Evolutionary conservation across 2,888 invertebrate species (phyloP).

Genomic region (Pasiphila rectangulata): DNA sequence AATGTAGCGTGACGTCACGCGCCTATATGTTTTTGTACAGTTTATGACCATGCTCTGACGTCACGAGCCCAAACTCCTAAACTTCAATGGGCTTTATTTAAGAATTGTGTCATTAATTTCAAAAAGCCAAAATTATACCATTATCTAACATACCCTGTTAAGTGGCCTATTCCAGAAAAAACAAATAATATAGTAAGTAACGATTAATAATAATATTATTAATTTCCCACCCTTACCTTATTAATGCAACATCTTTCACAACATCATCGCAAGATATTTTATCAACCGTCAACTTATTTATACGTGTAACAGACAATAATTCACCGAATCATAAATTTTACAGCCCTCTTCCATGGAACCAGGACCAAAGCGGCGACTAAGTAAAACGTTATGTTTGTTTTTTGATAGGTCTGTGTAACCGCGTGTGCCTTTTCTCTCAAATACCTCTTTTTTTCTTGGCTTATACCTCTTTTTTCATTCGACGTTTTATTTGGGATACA

Average conservation of each 20-base stretch:
- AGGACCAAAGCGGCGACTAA: slow-evolving; percentile 61
- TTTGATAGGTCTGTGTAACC: slow-evolving; percentile 77
- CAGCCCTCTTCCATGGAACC: slow-evolving; percentile 68
- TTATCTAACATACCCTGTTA: too few species aligned
- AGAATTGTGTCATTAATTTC: background rate
- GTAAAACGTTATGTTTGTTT: slow-evolving; percentile 76
- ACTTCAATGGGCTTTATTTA: too few species aligned
- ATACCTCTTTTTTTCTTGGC: slow-evolving; percentile 49
- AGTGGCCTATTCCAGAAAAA: too few species aligned
- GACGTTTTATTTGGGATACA: slow-evolving; percentile 63
- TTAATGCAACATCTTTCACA: background rate
- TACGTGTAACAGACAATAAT: slow-evolving; percentile 50
- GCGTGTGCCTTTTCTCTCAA: slow-evolving; percentile 68
- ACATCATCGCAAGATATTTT: background rate
- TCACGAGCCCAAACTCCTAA: too few species aligned
- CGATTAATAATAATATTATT: too few species aligned
- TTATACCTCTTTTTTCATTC: slow-evolving; percentile 50
- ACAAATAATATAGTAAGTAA: too few species aligned
- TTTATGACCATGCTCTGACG: too few species aligned
- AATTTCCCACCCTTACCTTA: background rate
- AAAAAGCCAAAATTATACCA: too few species aligned
- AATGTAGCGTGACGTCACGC: too few species aligned
- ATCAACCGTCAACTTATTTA: slow-evolving; percentile 17
- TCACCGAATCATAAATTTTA: slow-evolving; percentile 78
- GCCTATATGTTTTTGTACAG: too few species aligned